A percentile compares a stretch with the other conserved stretches of the same genome.
Evolutionary conservation across 2,113 vertebrate genomes (phyloP).

Genomic region (Argyrosomus japonicus): DNA sequence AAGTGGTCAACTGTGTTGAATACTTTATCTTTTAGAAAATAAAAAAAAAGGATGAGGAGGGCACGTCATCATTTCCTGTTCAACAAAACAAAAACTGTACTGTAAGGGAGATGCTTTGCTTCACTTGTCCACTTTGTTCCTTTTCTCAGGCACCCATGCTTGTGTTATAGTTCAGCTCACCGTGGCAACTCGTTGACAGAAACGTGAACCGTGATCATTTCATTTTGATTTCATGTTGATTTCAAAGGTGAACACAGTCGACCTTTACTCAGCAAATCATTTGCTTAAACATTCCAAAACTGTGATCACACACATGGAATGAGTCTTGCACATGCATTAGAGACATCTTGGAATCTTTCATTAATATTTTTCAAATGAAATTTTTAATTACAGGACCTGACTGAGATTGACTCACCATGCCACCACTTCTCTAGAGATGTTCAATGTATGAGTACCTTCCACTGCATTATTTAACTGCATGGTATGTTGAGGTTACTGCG

Average conservation of each 20-base stretch:
- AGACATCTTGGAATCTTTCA: background rate
- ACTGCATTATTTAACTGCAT: conserved; percentile 62
- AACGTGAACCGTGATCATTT: background rate
- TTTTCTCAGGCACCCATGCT: too few relatives aligned
- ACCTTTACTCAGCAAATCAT: background rate
- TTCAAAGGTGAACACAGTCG: background rate
- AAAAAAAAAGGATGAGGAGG: too few relatives aligned
- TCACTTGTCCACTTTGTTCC: too few relatives aligned
- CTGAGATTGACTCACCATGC: background rate
- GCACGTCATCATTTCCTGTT: too few relatives aligned
- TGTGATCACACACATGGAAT: too few relatives aligned
- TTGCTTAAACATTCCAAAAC: background rate
- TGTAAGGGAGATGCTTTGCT: too few relatives aligned
- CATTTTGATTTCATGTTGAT: background rate
- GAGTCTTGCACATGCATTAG: background rate
- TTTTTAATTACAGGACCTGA: conserved; percentile 28
- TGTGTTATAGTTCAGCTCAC: too few relatives aligned
- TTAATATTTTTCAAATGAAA: background rate
- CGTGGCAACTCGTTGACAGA: too few relatives aligned
- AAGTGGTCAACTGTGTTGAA: too few relatives aligned
- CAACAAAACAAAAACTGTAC: too few relatives aligned
- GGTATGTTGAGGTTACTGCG: conserved; percentile 45
- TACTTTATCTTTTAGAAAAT: too few relatives aligned
- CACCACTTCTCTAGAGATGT: conserved; percentile 1
- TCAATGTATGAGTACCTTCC: conserved; percentile 11